Conservation (phyloP, 2,113 vertebrate species). For the Platanista minor region DNA sequence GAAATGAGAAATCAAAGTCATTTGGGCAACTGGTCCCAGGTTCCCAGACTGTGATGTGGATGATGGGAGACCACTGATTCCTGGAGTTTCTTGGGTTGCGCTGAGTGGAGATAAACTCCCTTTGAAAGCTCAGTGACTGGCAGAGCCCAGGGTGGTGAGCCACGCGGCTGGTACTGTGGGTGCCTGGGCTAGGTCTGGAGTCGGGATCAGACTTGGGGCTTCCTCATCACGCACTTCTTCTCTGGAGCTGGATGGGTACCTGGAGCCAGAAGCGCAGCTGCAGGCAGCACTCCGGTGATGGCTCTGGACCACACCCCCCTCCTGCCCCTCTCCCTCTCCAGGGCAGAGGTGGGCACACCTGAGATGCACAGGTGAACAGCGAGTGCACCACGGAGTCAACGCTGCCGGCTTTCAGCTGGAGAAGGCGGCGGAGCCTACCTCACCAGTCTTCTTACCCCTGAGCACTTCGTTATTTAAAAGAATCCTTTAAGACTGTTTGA, state of each 20-base stretch:
- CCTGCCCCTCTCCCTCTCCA: not conserved
- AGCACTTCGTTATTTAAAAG: not conserved
- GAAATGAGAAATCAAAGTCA: not conserved
- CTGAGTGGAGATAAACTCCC: not conserved
- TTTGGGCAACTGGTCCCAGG: not conserved
- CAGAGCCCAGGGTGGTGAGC: too few relatives aligned
- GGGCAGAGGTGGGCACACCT: not conserved
- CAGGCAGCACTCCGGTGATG: not conserved
- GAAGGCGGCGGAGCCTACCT: not conserved
- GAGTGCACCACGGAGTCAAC: not conserved
- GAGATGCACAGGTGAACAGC: fast-evolving
- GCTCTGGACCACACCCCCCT: not conserved
- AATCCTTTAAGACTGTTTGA: conserved; percentile 12
- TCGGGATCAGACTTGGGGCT: not conserved
- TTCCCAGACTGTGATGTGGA: too few relatives aligned
- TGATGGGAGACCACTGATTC: not conserved
- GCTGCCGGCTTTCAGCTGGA: not conserved
- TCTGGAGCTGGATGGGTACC: not conserved
- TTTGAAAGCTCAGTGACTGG: not conserved
- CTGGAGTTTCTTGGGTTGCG: not conserved
- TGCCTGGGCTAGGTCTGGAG: not conserved
- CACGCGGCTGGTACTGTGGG: fast-evolving
- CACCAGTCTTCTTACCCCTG: not conserved
- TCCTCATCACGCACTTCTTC: not conserved
- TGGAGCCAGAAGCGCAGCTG: not conserved